A percentile compares a stretch with the other conserved stretches of the same genome.
Conservation (phyloP, 1,140 invertebrate species). For the Cotesia typhae region DNA sequence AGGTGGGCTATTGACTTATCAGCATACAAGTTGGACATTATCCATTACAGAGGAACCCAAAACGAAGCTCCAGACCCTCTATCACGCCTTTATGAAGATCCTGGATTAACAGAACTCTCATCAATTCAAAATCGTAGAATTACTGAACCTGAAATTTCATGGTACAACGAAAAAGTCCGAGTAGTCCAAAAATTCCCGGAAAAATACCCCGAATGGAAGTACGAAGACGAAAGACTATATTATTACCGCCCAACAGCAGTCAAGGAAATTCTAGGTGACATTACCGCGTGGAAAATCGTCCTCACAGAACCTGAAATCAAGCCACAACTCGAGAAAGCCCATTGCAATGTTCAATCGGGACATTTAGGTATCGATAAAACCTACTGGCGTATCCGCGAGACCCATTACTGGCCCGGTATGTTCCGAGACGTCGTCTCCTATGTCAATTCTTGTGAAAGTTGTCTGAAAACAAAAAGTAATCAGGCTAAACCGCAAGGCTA, state of each 20-base stretch:
- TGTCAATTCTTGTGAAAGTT: too few relatives aligned
- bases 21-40: background rate
- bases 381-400: background rate
- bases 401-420: too few relatives aligned
- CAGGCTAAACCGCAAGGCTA: too few relatives aligned
- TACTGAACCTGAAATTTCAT: too few relatives aligned
- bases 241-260: background rate
- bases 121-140: too few relatives aligned
- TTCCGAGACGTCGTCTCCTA: too few relatives aligned
- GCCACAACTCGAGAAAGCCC: background rate
- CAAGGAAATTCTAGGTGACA: background rate
- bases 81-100: background rate
- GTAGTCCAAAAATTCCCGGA: too few relatives aligned
- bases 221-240: background rate
- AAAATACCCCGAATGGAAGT: too few relatives aligned
- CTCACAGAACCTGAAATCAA: background rate
- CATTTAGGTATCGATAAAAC: background rate
- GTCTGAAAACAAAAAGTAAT: too few relatives aligned
- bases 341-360: background rate
- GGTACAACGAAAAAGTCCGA: too few relatives aligned
- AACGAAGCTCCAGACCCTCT: constrained; percentile 1
- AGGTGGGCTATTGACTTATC: background rate
- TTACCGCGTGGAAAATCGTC: background rate
- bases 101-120: too few relatives aligned
- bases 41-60: background rate